phyloP scores from a whole-genome alignment of 2,113 vertebrate species.

The Halichoeres trimaculatus region DNA sequence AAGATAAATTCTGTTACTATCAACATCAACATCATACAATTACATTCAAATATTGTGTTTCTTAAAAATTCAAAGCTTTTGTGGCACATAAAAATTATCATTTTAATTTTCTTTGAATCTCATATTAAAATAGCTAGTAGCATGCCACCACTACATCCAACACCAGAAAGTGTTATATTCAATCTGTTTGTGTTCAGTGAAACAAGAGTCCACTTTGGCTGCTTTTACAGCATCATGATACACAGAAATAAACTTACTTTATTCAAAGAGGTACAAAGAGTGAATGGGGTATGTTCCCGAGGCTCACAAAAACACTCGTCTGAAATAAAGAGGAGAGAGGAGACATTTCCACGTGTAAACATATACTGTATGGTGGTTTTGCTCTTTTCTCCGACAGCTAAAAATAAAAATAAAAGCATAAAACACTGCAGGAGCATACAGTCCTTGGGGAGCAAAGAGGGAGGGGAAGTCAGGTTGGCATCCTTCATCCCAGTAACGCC shows the following conservation, averaged over 20 bases:
- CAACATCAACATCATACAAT: slow-evolving; percentile 25
- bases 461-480: neutral
- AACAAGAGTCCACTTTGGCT: slow-evolving; percentile 30
- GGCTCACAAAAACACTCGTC: slow-evolving; percentile 69
- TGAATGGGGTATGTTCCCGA: slow-evolving; percentile 78
- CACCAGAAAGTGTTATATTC: slow-evolving; percentile 18
- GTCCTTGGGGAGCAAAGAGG: slow-evolving; percentile 53
- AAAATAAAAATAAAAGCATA: slow-evolving; percentile 75
- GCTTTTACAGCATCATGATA: slow-evolving; percentile 56
- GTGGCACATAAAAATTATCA: slow-evolving; percentile 56
- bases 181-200: slow-evolving; percentile 16
- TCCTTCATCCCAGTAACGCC: slow-evolving; percentile 9
- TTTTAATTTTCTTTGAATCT: slow-evolving; percentile 27
- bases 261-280: slow-evolving; percentile 81
- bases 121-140: slow-evolving; percentile 33
- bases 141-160: slow-evolving; percentile 33
- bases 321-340: too few relatives aligned
- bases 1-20: slow-evolving; percentile 37
- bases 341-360: slow-evolving; percentile 75
- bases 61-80: slow-evolving; percentile 25
- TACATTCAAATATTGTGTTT: slow-evolving; percentile 65
- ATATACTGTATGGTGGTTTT: slow-evolving; percentile 63
- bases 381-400: slow-evolving; percentile 60
- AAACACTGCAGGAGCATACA: slow-evolving; percentile 68
- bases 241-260: slow-evolving; percentile 67